Base-by-base conservation (phyloP, 2,797 vertebrate genomes). In the Oryzias dopingdopingensis region DNA sequence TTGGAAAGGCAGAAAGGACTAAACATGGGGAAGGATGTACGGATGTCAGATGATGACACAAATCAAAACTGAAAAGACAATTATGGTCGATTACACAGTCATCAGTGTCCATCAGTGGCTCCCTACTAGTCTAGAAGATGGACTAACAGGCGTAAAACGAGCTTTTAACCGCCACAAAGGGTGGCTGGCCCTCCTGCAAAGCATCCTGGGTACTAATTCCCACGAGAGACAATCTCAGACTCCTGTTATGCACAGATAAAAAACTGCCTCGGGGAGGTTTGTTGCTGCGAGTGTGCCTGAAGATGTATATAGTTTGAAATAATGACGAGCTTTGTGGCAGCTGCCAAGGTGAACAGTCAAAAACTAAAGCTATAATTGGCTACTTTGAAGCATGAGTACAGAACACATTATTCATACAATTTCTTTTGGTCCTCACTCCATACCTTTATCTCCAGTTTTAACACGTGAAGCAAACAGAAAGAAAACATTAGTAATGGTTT, bases 61-160 rank as follows among this genome's bases (percentile, higher is more conserved):
- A 96, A 98, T 96, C 94, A 97, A 95, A 98, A 97, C 94, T 97
- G 96, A 98, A 98, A 98, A 98, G 96, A 98, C 95, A 98, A 99
- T 99, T 98, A 99, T 95, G 94, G 90, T 90, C 94, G 96, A 98
- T 99, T 98, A 99, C 97, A 98, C 96, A 98, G 92, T 97, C 95
- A 95, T 98, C 94, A 95, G 88, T 80, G 92, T 94, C 94, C 94
- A 95, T 96, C 94, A 91, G 92, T 78, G 86, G 83, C 89, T 89
- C 91, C 92, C 93, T 52, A 80, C 91, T 89, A 91, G 90, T 90
- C 91, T 84, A 84, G 88, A 93, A 93, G 89, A 93, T 91, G 91
- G 91, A 90, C 93, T 97, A 98, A 99, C 94, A 98, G 94, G 95
- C 97, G 96, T 94, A 99, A 98, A 98, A 98, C 97, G 93, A 98